Evolutionary conservation across 2,113 vertebrate genomes (phyloP).

Genomic region (Peromyscus maniculatus): DNA sequence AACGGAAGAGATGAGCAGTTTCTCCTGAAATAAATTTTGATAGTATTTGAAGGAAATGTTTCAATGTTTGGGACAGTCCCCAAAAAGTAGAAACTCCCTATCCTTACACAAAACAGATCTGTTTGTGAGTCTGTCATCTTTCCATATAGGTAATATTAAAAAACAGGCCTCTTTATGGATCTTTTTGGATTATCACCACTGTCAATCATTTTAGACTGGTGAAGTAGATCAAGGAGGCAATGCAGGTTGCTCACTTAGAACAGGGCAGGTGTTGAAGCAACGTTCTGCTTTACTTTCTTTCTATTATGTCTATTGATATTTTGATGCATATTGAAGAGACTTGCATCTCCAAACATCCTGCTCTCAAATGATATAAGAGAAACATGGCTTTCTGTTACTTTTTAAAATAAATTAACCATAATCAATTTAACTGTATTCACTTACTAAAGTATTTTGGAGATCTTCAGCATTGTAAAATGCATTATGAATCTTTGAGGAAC

Average conservation of each 20-base stretch:
- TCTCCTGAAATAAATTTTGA: neutral
- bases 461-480: accelerated
- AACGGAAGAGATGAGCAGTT: neutral
- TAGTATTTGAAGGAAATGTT: neutral
- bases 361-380: neutral
- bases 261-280: neutral
- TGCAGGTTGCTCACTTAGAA: neutral
- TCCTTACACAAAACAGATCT: neutral
- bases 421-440: neutral
- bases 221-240: neutral
- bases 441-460: neutral
- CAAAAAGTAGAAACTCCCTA: neutral
- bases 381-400: neutral
- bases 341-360: neutral
- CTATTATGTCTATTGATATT: neutral
- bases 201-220: neutral
- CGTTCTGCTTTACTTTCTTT: neutral
- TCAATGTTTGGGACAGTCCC: neutral
- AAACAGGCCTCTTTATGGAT: neutral
- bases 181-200: neutral
- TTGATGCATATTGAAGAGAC: neutral
- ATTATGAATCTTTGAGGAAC: neutral
- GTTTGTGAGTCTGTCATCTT: neutral
- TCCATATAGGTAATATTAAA: neutral
- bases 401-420: neutral